phyloP scores from a whole-genome alignment of 2,888 invertebrate species.

The Caenorhabditis angaria region DNA sequence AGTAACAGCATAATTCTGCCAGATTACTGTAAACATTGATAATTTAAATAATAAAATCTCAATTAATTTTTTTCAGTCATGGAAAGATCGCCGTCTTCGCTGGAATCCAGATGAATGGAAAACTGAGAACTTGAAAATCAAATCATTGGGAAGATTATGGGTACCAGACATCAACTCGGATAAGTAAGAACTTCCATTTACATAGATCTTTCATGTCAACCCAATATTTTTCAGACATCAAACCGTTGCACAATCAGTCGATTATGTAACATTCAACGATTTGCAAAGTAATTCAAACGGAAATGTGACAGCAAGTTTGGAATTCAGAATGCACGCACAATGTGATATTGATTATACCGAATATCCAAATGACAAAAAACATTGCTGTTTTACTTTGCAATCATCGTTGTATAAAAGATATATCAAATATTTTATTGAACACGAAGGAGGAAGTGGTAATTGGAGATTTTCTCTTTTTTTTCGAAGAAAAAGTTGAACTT shows the following conservation, averaged over 20 bases:
- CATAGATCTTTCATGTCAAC: background rate
- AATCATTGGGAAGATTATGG: conserved; percentile 62
- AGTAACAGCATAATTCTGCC: background rate
- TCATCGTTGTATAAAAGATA: conserved; percentile 57
- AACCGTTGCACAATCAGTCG: conserved; percentile 60
- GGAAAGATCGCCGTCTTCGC: conserved; percentile 64
- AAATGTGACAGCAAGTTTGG: conserved; percentile 59
- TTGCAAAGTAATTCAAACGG: conserved; percentile 57
- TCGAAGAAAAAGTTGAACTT: conserved; percentile 1
- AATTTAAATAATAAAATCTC: no score
- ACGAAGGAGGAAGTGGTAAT: conserved; percentile 32
- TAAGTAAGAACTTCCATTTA: conserved; percentile 34
- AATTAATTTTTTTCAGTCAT: conserved; percentile 58
- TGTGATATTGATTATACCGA: conserved; percentile 63
- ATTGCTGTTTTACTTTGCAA: conserved; percentile 63
- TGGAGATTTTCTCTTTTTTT: background rate
- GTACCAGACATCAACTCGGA: conserved; percentile 66
- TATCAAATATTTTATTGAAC: conserved; percentile 60
- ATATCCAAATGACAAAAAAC: conserved; percentile 63
- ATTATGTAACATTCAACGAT: conserved; percentile 62
- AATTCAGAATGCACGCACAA: conserved; percentile 63
- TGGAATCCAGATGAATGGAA: conserved; percentile 66
- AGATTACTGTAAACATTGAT: no score
- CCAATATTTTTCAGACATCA: conserved; percentile 52
- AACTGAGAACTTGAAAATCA: conserved; percentile 57